Percentiles rank a stretch among this genome's conserved stretches.
phyloP scores from a whole-genome alignment of 2,797 vertebrate species.

The Adelosebastes latens region DNA sequence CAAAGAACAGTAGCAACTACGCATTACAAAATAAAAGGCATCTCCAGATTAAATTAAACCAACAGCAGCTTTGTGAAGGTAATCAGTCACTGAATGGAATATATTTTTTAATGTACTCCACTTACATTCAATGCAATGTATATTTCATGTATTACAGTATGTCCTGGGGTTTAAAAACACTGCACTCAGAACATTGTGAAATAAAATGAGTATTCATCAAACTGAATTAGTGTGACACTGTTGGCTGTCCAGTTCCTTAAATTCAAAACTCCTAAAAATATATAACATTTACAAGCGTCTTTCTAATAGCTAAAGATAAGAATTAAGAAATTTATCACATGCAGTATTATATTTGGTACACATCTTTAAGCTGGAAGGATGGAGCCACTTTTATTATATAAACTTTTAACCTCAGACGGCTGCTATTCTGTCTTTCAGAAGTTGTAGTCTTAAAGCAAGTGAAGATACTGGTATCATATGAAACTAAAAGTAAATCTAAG shows the following conservation, averaged over 20 bases:
- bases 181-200: not conserved
- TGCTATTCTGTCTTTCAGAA: too few relatives aligned
- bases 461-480: too few relatives aligned
- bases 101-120: not conserved
- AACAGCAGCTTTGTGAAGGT: not conserved
- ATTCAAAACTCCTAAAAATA: not conserved
- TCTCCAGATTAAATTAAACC: not conserved
- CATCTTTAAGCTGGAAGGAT: slow-evolving; percentile 31
- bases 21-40: not conserved
- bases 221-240: not conserved
- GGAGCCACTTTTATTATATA: not conserved
- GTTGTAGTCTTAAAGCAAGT: too few relatives aligned
- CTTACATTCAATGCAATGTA: not conserved
- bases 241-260: not conserved
- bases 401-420: too few relatives aligned
- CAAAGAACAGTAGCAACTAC: not conserved
- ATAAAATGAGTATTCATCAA: not conserved
- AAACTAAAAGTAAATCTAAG: too few relatives aligned
- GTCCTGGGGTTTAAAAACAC: not conserved
- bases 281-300: not conserved
- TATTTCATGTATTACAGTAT: not conserved
- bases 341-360: not conserved
- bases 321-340: not conserved
- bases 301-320: not conserved
- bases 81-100: not conserved